Conservation (phyloP, 1,140 invertebrate genomes). For the Harlomillsia oculata region DNA sequence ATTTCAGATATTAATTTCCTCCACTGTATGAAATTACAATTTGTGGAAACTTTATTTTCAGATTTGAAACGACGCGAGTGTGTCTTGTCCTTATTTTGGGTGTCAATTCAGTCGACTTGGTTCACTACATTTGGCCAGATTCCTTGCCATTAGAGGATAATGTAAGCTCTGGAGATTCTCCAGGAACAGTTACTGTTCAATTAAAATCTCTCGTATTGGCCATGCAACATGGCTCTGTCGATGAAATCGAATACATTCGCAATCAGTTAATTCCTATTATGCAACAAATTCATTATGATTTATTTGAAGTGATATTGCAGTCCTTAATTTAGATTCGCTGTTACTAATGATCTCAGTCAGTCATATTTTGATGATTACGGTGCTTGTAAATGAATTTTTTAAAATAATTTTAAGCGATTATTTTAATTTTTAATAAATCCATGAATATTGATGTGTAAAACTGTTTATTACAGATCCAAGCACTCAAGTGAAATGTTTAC, state of each 20-base stretch:
- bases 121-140: constrained; percentile 26
- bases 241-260: constrained; percentile 16
- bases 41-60: constrained; percentile 1
- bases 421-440: no score
- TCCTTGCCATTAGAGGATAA: neutral
- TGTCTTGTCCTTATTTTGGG: constrained; percentile 29
- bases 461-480: no score
- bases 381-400: no score
- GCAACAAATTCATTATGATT: constrained; percentile 13
- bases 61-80: constrained; percentile 29
- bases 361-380: no score
- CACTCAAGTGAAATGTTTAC: no score
- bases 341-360: no score
- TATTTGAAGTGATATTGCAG: constrained; percentile 19
- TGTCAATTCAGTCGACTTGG: constrained; percentile 15
- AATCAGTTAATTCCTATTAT: constrained; percentile 13
- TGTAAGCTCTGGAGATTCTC: neutral
- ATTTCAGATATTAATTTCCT: neutral
- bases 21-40: no score
- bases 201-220: constrained; percentile 30
- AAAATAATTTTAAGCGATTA: no score
- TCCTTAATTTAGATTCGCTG: no score
- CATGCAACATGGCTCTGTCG: constrained; percentile 22
- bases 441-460: no score
- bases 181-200: neutral